Percentiles rank a stretch among this genome's conserved stretches.
phyloP scores from a whole-genome alignment of 1,140 invertebrate genomes.

The Drosophila fuyamai region DNA sequence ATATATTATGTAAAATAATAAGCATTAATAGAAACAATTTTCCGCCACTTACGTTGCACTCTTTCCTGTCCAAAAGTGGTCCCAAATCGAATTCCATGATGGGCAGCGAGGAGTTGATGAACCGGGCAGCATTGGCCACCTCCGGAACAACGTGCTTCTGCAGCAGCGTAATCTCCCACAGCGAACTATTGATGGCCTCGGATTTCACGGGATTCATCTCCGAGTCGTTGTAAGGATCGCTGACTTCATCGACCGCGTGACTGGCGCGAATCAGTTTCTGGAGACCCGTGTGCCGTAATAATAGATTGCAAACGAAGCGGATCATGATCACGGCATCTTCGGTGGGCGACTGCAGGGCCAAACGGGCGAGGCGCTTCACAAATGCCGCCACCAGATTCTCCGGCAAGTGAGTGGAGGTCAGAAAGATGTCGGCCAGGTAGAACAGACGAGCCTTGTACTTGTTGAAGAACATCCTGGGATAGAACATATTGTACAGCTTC shows the following conservation, averaged over 20 bases:
- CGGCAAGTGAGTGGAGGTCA: constrained; percentile 96
- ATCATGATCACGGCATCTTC: constrained; percentile 92
- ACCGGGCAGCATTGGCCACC: constrained; percentile 89
- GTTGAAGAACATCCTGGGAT: constrained; percentile 94
- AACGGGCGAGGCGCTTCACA: constrained; percentile 93
- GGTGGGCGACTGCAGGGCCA: constrained; percentile 92
- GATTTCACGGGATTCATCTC: constrained; percentile 92
- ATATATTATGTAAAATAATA: too few species aligned
- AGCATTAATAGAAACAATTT: too few species aligned
- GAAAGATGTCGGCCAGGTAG: constrained; percentile 94
- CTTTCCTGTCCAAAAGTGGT: constrained; percentile 87
- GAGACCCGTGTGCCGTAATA: constrained; percentile 94
- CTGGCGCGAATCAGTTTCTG: constrained; percentile 90
- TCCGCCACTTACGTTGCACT: constrained; percentile 85
- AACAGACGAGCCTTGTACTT: constrained; percentile 95
- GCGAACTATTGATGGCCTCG: constrained; percentile 92
- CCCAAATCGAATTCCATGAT: constrained; percentile 89
- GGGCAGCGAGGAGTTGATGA: constrained; percentile 88
- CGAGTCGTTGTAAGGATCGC: constrained; percentile 93
- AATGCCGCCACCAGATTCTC: constrained; percentile 97
- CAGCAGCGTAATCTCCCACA: constrained; percentile 95
- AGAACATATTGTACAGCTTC: constrained; percentile 96
- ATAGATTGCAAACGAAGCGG: constrained; percentile 93
- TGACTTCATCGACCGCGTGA: constrained; percentile 78
- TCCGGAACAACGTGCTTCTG: constrained; percentile 91